Base-by-base conservation (phyloP, 2,797 vertebrate species). In the Fratercula arctica region DNA sequence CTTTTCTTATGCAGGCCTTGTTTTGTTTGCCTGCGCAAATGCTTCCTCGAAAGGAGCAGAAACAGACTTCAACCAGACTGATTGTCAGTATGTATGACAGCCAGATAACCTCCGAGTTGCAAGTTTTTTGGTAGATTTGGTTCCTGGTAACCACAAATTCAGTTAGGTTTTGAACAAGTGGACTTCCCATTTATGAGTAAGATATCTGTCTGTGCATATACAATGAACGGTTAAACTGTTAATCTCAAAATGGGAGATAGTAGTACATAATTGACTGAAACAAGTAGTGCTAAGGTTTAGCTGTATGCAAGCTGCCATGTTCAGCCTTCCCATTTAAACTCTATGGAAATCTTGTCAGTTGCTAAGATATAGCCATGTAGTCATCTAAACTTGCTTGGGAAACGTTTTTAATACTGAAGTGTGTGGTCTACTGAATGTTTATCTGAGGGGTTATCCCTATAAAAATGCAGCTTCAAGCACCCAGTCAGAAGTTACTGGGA, bases 341-440 rank as follows among this genome's bases (percentile, higher is more conserved):
- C 35, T 37, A 9, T 20, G 19, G 39, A 66, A 72, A 26, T 20
- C 11, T 56, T 50, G 5, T 29, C 39, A 46, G 5, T 57, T 92
- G 60, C 24, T 70, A 29, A 46, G 4, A 9, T 24, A 7, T 3
- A 6, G 31, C 37, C 0, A 0, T 25, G 7, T 29, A 46, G 33
- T 63, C 29, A 37, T 31, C 17, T 67, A 11, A 75, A 37, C 9
- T 69, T 59, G 31, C 46, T 80, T 57, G 50, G 29, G 41, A 48
- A 29, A 33, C 7, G 4, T 31, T 67, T 79, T 66, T 64, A 67
- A 50, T 90, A 16, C 8, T 45, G 9, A 37, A 46, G 11, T 69
- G 7, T 74, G 39, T 57, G 14, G 16, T 69, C 6, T 10, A 20
- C 23, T 60, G 48, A 83, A 26, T 46, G 11, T 57, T 69, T 59